These are phyloP conservation scores for Ichneumon xanthorius DNA, from an alignment of 2,888 invertebrate species.

Conservation along the genomic window DNA sequence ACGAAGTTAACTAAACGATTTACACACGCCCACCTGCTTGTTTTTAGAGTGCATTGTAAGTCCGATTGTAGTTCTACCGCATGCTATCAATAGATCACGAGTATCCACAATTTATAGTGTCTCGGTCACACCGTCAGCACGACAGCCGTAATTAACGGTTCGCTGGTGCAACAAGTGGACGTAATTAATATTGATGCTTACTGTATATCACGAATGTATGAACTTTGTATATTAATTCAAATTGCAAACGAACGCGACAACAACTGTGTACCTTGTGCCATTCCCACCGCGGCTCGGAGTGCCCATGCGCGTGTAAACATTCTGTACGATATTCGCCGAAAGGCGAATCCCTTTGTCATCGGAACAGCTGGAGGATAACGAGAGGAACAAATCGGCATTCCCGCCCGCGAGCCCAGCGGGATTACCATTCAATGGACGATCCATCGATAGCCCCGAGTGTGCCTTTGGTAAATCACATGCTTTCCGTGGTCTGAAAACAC, in stretches of 20 bases:
- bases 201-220: background rate
- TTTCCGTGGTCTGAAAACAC: constrained; percentile 54
- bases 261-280: background rate
- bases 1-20: too few species aligned
- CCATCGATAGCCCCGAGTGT: constrained; percentile 70
- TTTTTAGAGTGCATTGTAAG: background rate
- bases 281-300: constrained; percentile 70
- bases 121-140: background rate
- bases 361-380: constrained; percentile 57
- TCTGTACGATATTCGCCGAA: constrained; percentile 66
- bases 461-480: constrained; percentile 75
- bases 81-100: background rate
- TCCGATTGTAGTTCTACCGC: background rate
- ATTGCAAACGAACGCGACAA: background rate
- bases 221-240: background rate
- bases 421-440: constrained; percentile 80
- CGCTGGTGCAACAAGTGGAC: background rate
- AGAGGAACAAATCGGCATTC: constrained; percentile 48
- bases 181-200: constrained; percentile 4
- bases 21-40: background rate
- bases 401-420: constrained; percentile 66
- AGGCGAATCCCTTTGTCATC: constrained; percentile 49
- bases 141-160: background rate
- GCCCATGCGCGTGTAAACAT: background rate
- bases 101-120: background rate